phyloP scores from a whole-genome alignment of 2,888 invertebrate species.

The Chymomyza caudatula region DNA sequence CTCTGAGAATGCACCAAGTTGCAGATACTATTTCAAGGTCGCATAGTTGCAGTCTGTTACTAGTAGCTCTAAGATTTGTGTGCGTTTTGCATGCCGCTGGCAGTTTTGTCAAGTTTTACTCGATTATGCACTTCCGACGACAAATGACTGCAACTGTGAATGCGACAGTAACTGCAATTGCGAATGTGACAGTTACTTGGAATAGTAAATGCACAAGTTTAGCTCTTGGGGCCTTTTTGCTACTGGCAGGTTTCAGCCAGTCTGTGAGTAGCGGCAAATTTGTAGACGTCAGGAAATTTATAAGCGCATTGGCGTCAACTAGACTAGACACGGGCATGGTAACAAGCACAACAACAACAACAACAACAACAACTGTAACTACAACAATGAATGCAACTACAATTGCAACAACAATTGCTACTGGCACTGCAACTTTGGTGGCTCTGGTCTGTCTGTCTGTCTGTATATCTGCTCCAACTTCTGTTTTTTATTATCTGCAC shows the following conservation, averaged over 20 bases:
- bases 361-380: conserved; percentile 29
- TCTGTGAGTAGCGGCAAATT: conserved; percentile 48
- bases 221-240: not conserved
- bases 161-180: conserved; percentile 13
- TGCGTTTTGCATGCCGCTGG: not conserved
- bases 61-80: not conserved
- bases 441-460: conserved; percentile 14
- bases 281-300: conserved; percentile 16
- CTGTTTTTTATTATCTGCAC: conserved; percentile 30
- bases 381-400: too few species aligned
- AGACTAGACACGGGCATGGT: conserved; percentile 63
- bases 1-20: not conserved
- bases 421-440: conserved; percentile 33
- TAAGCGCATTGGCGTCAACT: conserved; percentile 56
- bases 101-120: not conserved
- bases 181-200: conserved; percentile 2
- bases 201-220: not conserved
- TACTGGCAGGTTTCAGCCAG: conserved; percentile 23
- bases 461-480: conserved; percentile 18
- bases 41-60: not conserved
- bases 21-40: conserved; percentile 24
- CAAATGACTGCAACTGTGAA: conserved; percentile 60
- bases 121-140: not conserved
- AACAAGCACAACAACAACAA: conserved; percentile 14
- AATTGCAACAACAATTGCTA: conserved; percentile 15